A percentile compares a stretch with the other conserved stretches of the same genome.
Conservation (phyloP, 2,113 vertebrate genomes). For the Zootoca vivipara region DNA sequence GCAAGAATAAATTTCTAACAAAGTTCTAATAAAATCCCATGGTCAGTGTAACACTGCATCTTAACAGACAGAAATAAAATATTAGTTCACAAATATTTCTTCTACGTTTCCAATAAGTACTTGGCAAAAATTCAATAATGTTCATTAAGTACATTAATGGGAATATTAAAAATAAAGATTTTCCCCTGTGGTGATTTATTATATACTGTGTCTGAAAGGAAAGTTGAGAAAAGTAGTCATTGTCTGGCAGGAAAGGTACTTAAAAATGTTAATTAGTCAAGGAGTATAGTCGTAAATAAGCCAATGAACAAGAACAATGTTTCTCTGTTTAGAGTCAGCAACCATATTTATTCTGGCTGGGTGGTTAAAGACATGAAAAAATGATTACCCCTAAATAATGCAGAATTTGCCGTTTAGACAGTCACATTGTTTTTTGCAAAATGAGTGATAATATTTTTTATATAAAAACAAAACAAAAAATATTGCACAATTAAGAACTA, state of each 20-base stretch:
- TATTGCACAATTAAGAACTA: constrained; percentile 29
- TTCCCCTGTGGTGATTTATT: constrained; percentile 73
- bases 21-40: constrained; percentile 68
- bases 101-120: constrained; percentile 69
- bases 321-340: constrained; percentile 58
- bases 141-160: constrained; percentile 80
- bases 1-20: constrained; percentile 66
- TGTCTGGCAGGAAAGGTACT: constrained; percentile 71
- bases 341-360: constrained; percentile 54
- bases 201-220: constrained; percentile 60
- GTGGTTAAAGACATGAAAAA: constrained; percentile 48
- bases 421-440: constrained; percentile 33
- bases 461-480: constrained; percentile 27
- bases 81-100: constrained; percentile 72
- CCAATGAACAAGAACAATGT: constrained; percentile 52
- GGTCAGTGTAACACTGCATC: constrained; percentile 64
- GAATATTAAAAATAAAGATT: constrained; percentile 81
- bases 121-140: constrained; percentile 76
- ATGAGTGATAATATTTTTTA: constrained; percentile 19
- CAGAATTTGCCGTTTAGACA: neutral
- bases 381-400: constrained; percentile 54
- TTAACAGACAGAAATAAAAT: constrained; percentile 70
- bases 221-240: constrained; percentile 62
- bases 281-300: constrained; percentile 65
- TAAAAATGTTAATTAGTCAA: constrained; percentile 74